A percentile compares a stretch with the other conserved stretches of the same genome.
These are phyloP conservation scores for Panagrolaimus sp. DNA, from an alignment of 1,140 invertebrate species.

Conservation along the genomic window DNA sequence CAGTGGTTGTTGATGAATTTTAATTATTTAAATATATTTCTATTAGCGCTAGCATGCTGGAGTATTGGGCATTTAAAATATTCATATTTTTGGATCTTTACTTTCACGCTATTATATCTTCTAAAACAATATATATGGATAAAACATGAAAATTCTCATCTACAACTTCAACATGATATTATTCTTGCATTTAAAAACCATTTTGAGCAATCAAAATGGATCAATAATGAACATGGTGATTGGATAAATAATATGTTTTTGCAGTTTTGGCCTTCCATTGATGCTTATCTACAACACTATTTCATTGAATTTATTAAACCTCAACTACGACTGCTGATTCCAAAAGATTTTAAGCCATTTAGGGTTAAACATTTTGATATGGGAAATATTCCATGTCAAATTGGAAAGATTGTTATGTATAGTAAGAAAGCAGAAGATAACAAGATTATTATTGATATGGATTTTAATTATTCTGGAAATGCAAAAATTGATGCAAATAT, in stretches of 20 bases:
- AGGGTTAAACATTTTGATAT: constrained; percentile 56
- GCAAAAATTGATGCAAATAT: constrained; percentile 56
- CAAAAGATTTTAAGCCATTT: constrained; percentile 54
- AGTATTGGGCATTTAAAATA: constrained; percentile 36
- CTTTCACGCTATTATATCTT: constrained; percentile 42
- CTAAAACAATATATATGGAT: constrained; percentile 29
- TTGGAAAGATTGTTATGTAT: constrained; percentile 54
- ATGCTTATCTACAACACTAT: constrained; percentile 51
- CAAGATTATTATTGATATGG: constrained; percentile 56
- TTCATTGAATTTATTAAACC: constrained; percentile 56
- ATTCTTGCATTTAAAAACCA: constrained; percentile 41
- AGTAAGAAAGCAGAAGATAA: constrained; percentile 55
- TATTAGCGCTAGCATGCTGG: constrained; percentile 23
- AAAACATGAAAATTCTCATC: constrained; percentile 22
- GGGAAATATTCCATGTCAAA: constrained; percentile 51
- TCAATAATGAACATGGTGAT: constrained; percentile 54
- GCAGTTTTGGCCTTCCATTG: constrained; percentile 55
- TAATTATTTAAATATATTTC: no score
- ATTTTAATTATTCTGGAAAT: constrained; percentile 53
- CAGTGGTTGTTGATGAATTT: no score
- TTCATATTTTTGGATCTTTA: constrained; percentile 47
- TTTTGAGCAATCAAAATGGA: constrained; percentile 54
- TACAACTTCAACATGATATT: constrained; percentile 35
- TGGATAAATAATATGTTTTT: constrained; percentile 56
- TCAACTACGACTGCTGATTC: constrained; percentile 53